Conservation (phyloP, 2,888 invertebrate genomes). For the Agrotis clavis region DNA sequence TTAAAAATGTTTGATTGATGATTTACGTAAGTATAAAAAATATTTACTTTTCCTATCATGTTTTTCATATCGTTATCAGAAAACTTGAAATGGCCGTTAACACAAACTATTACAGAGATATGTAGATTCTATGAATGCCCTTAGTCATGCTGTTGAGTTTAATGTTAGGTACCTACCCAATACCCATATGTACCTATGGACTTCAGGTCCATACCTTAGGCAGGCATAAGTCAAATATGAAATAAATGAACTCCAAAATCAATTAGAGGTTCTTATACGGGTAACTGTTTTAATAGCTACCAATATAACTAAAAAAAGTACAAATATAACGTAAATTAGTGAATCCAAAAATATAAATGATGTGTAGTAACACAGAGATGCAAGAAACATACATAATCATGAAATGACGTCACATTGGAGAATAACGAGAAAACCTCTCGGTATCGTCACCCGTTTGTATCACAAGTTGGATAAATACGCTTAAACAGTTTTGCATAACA, state of each 20-base stretch:
- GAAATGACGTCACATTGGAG: constrained; percentile 50
- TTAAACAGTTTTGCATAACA: background rate
- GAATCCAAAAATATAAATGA: background rate
- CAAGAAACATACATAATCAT: constrained; percentile 40
- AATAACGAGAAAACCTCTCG: constrained; percentile 48
- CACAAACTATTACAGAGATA: background rate
- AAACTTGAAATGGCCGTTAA: constrained; percentile 16
- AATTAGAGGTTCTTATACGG: background rate
- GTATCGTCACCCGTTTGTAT: constrained; percentile 18
- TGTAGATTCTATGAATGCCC: background rate
- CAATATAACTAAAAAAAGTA: background rate
- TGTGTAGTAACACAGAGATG: constrained; percentile 17
- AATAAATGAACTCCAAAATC: background rate
- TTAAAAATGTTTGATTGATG: constrained; percentile 16
- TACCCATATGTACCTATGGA: too few relatives aligned
- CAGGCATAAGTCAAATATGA: background rate
- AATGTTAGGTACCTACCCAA: too few relatives aligned
- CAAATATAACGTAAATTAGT: background rate
- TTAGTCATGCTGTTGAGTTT: background rate
- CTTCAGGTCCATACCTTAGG: too few relatives aligned
- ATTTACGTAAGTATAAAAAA: background rate
- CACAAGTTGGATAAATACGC: background rate
- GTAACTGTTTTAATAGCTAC: background rate
- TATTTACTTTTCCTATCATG: constrained; percentile 16
- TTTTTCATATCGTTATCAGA: constrained; percentile 15